Percentiles rank a stretch among this genome's conserved stretches.
phyloP scores from a whole-genome alignment of 2,797 vertebrate species.

The Halcyon badia region DNA sequence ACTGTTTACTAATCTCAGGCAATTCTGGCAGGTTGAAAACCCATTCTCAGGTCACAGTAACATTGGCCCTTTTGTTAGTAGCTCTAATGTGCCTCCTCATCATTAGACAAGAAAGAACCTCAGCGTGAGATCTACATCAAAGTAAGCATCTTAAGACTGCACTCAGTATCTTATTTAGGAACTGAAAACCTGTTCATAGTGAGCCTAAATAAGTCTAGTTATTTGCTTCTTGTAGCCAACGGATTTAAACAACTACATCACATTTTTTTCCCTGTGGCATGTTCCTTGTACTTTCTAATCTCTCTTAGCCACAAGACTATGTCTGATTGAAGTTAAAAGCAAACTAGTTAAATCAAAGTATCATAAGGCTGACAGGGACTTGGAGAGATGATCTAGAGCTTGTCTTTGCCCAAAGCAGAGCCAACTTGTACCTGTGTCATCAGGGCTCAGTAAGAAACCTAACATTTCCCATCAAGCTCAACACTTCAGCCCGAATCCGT shows the following conservation, averaged over 20 bases:
- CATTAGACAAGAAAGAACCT: constrained; percentile 34
- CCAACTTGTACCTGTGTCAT: not conserved
- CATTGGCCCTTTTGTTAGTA: not conserved
- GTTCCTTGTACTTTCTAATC: constrained; percentile 6
- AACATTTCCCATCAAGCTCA: not conserved
- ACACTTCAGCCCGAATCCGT: not conserved
- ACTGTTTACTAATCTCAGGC: constrained; percentile 35
- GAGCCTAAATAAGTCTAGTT: not conserved
- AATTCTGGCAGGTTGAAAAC: constrained; percentile 37
- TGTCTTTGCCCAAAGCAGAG: not conserved
- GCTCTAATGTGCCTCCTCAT: not conserved
- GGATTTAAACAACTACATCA: not conserved
- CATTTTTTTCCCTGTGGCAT: not conserved
- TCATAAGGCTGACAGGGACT: constrained; percentile 9
- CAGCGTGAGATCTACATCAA: constrained; percentile 48
- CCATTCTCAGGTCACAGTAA: not conserved
- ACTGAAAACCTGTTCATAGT: not conserved
- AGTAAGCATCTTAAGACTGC: constrained; percentile 12
- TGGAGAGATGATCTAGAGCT: constrained; percentile 31
- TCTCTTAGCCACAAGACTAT: not conserved
- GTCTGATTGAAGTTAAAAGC: constrained; percentile 28
- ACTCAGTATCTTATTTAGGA: constrained; percentile 11
- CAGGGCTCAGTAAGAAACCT: constrained; percentile 8
- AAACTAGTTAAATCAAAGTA: constrained; percentile 22
- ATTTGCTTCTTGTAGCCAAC: not conserved